Base-by-base conservation (phyloP, 2,113 vertebrate species). In the Rhinoderma darwinii region DNA sequence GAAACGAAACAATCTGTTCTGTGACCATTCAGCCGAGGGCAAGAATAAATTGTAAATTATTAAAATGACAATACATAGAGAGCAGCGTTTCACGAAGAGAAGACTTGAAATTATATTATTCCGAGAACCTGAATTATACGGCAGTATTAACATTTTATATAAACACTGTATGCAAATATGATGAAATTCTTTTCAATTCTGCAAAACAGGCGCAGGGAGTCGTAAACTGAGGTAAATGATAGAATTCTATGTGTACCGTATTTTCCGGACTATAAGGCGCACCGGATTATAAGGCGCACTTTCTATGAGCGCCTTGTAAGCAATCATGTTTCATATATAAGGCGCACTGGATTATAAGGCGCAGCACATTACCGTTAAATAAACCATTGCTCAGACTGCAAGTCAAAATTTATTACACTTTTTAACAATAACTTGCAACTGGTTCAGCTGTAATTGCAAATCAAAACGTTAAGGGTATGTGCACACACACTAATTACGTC, bases 1-100 rank as follows among this genome's bases (percentile, higher is more conserved):
- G 66, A 37, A 82, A 54, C 70, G 8, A 66, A 82, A 80, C 54
- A 88, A 84, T 66, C 77, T 88, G 77, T 76, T 88, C n/a, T 85
- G 68, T 88, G 54, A 73, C 66, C 83, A 15, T 81, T 85, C 77
- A 54, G 83, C 76, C 68, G 15, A 74, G 30, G 82, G 77, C 70
- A 82, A 51, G 68, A 66, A 85, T 76, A 61, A 51, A 82, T 54
- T 51, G 81, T 85, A 30, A 76, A 82, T 74, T 87, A 82, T 82
- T 87, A 61, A 87, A 87, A 81, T 74, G 78, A 47, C 85, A 87
- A 74, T 70, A 54, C 50, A 82, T 54, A 41, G 41, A 37, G 77
- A 86, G 68, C 70, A 54, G 39, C 44, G 74, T 73, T 81, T 81
- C n/a, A 56, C 50, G 79, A 75, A 44, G 11, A 59, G 4, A n/a